Evolutionary conservation across 1,140 invertebrate species (phyloP).

Genomic region (Danaus melanippus): DNA sequence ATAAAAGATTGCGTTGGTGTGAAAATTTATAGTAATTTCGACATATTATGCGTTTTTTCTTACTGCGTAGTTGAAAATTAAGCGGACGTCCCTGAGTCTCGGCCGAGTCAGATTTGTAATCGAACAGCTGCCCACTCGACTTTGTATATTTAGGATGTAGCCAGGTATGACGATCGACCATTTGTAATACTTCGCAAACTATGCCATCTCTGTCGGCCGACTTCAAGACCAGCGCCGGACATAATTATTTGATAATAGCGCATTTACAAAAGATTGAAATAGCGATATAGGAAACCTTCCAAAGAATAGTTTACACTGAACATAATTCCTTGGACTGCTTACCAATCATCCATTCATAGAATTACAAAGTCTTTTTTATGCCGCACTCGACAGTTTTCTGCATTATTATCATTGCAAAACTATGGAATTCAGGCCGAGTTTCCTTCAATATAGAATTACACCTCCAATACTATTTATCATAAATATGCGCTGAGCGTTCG

Average conservation of each 20-base stretch:
- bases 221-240: slow-evolving; percentile 51
- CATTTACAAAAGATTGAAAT: slow-evolving; percentile 35
- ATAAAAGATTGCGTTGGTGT: slow-evolving; percentile 56
- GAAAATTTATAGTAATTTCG: slow-evolving; percentile 58
- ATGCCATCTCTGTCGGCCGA: slow-evolving; percentile 31
- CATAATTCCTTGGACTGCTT: slow-evolving; percentile 29
- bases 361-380: slow-evolving; percentile 27
- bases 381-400: slow-evolving; percentile 30
- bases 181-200: slow-evolving; percentile 28
- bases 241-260: slow-evolving; percentile 59
- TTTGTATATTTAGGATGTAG: slow-evolving; percentile 55
- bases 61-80: slow-evolving; percentile 46
- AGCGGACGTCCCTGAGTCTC: slow-evolving; percentile 43
- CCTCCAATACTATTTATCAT: slow-evolving; percentile 12
- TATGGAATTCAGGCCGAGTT: slow-evolving; percentile 37
- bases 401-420: slow-evolving; percentile 34
- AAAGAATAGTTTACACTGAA: slow-evolving; percentile 31
- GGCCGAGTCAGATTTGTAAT: slow-evolving; percentile 32
- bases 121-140: slow-evolving; percentile 54
- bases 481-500: neutral
- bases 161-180: slow-evolving; percentile 40
- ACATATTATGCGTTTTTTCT: slow-evolving; percentile 49
- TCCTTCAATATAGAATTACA: slow-evolving; percentile 33
- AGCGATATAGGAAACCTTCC: slow-evolving; percentile 41
- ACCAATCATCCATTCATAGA: slow-evolving; percentile 45